Evolutionary conservation across 2,113 vertebrate species (phyloP).

Genomic region (Peromyscus californicus): DNA sequence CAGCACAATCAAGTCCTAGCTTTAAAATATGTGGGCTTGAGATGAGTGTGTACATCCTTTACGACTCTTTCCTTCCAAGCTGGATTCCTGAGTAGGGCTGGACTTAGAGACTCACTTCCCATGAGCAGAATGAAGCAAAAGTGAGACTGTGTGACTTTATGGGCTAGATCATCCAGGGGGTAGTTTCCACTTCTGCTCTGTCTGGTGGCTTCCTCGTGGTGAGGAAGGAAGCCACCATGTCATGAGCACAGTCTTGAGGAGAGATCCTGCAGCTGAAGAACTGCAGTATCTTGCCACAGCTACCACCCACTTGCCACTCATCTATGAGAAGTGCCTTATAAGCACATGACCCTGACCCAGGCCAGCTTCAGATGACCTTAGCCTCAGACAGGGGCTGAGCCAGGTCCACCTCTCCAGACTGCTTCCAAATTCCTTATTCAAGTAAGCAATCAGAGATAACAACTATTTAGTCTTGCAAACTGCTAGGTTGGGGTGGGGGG

Average conservation of each 20-base stretch:
- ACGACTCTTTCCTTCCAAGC: neutral
- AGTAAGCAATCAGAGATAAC: neutral
- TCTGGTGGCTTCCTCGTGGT: neutral
- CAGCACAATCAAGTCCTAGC: neutral
- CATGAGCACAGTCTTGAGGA: neutral
- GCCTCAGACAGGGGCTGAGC: neutral
- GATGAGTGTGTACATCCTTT: neutral
- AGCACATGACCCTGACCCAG: neutral
- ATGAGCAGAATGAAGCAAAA: neutral
- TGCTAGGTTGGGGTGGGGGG: no score
- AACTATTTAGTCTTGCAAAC: neutral
- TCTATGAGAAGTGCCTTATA: neutral
- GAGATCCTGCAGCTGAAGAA: neutral
- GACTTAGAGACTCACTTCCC: neutral
- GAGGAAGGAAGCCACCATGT: neutral
- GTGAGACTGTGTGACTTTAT: neutral
- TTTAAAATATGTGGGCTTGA: slow-evolving; percentile 19
- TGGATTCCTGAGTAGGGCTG: neutral
- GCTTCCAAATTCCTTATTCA: neutral
- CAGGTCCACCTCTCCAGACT: neutral
- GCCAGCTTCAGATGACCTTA: neutral
- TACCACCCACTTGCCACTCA: neutral
- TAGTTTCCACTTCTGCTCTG: neutral
- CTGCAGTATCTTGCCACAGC: neutral
- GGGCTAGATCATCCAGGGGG: neutral